Percentiles rank a stretch among this genome's conserved stretches.
Conservation (phyloP, 2,888 invertebrate species). For the Drosophila birchii region DNA sequence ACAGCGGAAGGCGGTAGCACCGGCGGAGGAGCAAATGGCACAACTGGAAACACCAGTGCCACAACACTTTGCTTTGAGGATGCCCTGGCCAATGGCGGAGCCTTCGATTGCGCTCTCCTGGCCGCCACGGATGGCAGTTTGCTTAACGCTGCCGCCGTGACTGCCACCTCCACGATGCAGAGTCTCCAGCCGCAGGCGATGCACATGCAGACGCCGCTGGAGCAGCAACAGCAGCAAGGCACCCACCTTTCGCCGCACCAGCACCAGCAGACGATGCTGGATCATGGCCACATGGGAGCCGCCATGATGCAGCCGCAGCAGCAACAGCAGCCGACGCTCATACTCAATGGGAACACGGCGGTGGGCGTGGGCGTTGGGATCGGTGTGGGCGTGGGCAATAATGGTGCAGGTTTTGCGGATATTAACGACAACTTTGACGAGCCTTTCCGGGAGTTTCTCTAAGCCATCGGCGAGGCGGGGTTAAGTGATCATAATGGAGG, state of each 20-base stretch:
- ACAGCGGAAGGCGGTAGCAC: slow-evolving; percentile 51
- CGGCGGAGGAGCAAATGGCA: slow-evolving; percentile 46
- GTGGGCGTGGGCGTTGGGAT: slow-evolving; percentile 49
- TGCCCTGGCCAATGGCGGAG: slow-evolving; percentile 57
- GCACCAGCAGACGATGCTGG: slow-evolving; percentile 57
- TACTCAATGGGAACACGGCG: slow-evolving; percentile 65
- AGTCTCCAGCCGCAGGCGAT: slow-evolving; percentile 74
- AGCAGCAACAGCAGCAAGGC: slow-evolving; percentile 58
- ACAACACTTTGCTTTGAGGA: slow-evolving; percentile 74
- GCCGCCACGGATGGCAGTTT: slow-evolving; percentile 72
- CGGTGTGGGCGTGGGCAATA: slow-evolving; percentile 37
- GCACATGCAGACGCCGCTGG: slow-evolving; percentile 70
- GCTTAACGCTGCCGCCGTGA: slow-evolving; percentile 62
- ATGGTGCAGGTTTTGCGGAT: slow-evolving; percentile 67
- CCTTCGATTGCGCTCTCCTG: slow-evolving; percentile 82
- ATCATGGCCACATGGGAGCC: slow-evolving; percentile 59
- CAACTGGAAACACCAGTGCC: slow-evolving; percentile 10
- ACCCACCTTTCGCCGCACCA: slow-evolving; percentile 55
- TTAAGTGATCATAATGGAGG: slow-evolving; percentile 35
- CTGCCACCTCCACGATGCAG: slow-evolving; percentile 73
- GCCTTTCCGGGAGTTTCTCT: slow-evolving; percentile 84
- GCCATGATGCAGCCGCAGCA: slow-evolving; percentile 65
- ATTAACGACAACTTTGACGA: slow-evolving; percentile 83
- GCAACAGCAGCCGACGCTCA: slow-evolving; percentile 64
- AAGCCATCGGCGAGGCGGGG: slow-evolving; percentile 48